Conservation (phyloP, 2,113 vertebrate species). For the Hypocryptadius cinnamomeus region DNA sequence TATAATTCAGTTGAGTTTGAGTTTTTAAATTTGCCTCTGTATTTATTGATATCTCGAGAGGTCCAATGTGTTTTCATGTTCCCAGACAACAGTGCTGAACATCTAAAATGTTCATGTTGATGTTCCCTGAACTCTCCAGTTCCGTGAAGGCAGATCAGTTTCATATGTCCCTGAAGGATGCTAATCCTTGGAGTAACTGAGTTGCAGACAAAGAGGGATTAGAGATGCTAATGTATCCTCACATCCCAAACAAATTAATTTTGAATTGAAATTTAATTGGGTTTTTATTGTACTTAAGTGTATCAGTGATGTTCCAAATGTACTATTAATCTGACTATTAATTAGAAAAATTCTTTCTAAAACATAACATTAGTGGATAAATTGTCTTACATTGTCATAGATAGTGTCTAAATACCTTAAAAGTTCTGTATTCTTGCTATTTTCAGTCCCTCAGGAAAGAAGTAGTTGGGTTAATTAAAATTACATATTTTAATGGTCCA, state of each 20-base stretch:
- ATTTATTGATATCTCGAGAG: not conserved
- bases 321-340: not conserved
- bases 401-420: not conserved
- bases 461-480: conserved; percentile 59
- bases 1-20: not conserved
- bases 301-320: not conserved
- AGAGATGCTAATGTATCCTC: not conserved
- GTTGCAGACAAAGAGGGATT: not conserved
- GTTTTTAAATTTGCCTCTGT: not conserved
- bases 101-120: not conserved
- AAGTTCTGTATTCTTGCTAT: not conserved
- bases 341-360: conserved; percentile 6
- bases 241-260: not conserved
- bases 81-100: not conserved
- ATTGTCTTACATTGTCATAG: not conserved
- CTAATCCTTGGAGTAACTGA: not conserved
- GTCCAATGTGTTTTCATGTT: not conserved
- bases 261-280: not conserved
- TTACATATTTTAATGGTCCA: conserved; percentile 37
- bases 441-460: conserved; percentile 3
- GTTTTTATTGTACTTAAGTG: not conserved
- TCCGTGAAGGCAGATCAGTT: not conserved
- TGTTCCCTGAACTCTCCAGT: not conserved
- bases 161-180: not conserved
- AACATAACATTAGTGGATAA: not conserved